These are phyloP conservation scores for Phrynosoma platyrhinos DNA, from an alignment of 2,113 vertebrate genomes.

Conservation along the genomic window DNA sequence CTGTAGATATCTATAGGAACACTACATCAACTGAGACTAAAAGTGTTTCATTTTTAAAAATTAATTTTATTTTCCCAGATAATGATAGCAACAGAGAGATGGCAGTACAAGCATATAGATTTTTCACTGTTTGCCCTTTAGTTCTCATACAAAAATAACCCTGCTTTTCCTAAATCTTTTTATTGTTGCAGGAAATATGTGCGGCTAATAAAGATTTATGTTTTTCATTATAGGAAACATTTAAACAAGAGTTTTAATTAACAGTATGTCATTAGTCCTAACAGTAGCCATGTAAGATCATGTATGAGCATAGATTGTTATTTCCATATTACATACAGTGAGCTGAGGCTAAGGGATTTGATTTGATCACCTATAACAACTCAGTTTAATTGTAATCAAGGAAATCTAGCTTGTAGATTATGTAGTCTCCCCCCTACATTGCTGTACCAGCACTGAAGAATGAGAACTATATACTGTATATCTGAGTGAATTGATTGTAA, in stretches of 20 bases:
- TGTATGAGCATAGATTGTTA: not conserved
- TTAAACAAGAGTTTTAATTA: not conserved
- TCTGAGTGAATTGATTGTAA: not conserved
- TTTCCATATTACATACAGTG: not conserved
- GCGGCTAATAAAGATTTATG: not conserved
- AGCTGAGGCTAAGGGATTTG: not conserved
- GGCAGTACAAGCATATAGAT: conserved; percentile 19
- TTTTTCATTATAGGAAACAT: not conserved
- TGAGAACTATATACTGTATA: not conserved
- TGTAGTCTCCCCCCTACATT: not conserved
- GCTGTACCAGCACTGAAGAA: not conserved
- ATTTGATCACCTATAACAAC: not conserved
- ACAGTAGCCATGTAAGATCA: not conserved
- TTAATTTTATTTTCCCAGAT: conserved; percentile 17
- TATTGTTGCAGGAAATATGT: not conserved
- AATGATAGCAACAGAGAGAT: not conserved
- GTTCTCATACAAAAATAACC: conserved; percentile 11
- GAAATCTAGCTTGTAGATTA: not conserved
- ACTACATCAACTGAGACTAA: conserved; percentile 15
- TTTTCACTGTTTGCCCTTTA: conserved; percentile 15
- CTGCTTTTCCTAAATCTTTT: not conserved
- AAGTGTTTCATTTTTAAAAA: conserved; percentile 23
- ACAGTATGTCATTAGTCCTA: not conserved
- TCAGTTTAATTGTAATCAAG: not conserved
- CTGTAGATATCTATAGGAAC: conserved; percentile 26